Conservation (phyloP, 2,797 vertebrate genomes). For the Podarcis lilfordi region DNA sequence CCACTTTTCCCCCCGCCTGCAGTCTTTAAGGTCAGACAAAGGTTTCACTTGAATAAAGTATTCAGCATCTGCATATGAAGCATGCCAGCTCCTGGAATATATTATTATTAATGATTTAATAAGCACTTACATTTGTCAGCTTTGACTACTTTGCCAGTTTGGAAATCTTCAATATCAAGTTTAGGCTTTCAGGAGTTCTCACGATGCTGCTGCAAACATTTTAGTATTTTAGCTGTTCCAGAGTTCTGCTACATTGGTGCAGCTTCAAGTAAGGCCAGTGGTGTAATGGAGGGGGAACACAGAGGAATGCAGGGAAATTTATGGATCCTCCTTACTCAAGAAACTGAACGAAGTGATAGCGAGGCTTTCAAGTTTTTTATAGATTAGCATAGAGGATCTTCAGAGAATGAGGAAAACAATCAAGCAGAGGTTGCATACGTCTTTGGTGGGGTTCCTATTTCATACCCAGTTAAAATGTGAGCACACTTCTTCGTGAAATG, state of each 20-base stretch:
- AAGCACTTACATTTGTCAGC: not conserved
- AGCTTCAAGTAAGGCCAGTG: not conserved
- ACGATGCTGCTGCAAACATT: not conserved
- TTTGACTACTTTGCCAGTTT: not conserved
- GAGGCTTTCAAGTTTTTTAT: too few species aligned
- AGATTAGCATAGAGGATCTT: too few species aligned
- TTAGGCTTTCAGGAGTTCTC: not conserved
- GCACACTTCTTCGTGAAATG: too few species aligned
- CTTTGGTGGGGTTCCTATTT: too few species aligned
- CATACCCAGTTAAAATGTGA: too few species aligned
- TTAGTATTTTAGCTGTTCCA: not conserved
- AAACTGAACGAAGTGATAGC: too few species aligned
- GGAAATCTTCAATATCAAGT: not conserved
- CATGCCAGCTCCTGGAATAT: not conserved
- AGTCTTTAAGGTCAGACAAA: conserved; percentile 27
- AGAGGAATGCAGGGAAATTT: too few species aligned
- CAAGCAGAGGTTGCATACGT: too few species aligned
- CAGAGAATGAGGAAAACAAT: too few species aligned
- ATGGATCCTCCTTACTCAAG: too few species aligned
- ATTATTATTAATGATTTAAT: not conserved
- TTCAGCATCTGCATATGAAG: not conserved
- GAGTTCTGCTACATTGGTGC: not conserved
- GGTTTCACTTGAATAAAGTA: conserved; percentile 34
- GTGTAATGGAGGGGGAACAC: too few species aligned
- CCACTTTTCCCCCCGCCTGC: not conserved